phyloP scores from a whole-genome alignment of 2,797 vertebrate species.

The Pangasius larnaudii region DNA sequence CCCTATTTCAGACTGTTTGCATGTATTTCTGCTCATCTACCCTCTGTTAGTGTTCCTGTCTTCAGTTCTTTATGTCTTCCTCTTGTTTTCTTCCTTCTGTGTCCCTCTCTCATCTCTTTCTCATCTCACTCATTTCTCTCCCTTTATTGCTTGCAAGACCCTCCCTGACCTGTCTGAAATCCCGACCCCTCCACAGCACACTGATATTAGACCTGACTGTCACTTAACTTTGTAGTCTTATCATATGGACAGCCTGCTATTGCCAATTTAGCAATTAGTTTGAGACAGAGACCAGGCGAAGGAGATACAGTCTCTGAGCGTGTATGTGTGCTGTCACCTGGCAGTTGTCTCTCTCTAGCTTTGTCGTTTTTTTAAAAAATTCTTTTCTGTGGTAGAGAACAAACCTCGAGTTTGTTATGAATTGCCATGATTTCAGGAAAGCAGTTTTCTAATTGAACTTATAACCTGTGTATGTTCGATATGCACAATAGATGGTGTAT shows the following conservation, averaged over 20 bases:
- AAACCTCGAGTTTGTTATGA: not conserved
- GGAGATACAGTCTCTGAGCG: not conserved
- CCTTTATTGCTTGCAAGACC: not conserved
- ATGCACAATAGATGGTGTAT: not conserved
- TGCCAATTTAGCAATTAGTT: conserved; percentile 2
- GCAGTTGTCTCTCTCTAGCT: not conserved
- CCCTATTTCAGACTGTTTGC: not conserved
- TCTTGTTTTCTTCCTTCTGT: not conserved
- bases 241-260: not conserved
- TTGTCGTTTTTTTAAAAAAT: not conserved
- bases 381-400: not conserved
- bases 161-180: not conserved
- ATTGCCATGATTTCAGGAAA: not conserved
- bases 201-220: conserved; percentile 13
- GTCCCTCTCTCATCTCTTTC: not conserved
- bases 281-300: conserved; percentile 19
- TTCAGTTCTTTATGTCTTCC: not conserved
- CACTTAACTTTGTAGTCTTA: not conserved
- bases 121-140: not conserved
- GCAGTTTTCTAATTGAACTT: not conserved
- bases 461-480: not conserved
- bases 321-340: not conserved
- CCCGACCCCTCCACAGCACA: not conserved
- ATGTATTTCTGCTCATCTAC: not conserved
- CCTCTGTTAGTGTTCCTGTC: not conserved